Evolutionary conservation across 2,113 vertebrate genomes (phyloP).

Genomic region (Pterophyllum scalare): DNA sequence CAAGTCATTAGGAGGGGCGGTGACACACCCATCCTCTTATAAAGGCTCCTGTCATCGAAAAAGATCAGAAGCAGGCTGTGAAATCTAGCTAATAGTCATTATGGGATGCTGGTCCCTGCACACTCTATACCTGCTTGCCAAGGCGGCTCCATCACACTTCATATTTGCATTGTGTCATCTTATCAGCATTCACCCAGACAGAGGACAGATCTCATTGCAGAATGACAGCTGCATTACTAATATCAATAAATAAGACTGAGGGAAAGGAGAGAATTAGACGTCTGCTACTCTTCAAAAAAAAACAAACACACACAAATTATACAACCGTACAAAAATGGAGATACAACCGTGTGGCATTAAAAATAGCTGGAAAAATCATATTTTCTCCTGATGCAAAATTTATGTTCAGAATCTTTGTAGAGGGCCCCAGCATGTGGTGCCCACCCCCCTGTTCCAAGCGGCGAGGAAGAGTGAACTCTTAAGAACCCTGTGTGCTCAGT

Average conservation of each 20-base stretch:
- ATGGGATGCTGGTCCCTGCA: slow-evolving; percentile 61
- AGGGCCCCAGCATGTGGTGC: slow-evolving; percentile 14
- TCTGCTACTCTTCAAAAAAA: slow-evolving; percentile 3
- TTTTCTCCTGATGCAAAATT: slow-evolving; percentile 69
- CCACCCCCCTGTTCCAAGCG: slow-evolving; percentile 31
- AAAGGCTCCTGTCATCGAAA: slow-evolving; percentile 75
- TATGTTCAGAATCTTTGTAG: slow-evolving; percentile 57
- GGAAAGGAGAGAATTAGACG: slow-evolving; percentile 27
- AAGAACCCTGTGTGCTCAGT: slow-evolving; percentile 69
- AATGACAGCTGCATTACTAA: slow-evolving; percentile 70
- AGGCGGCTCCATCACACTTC: slow-evolving; percentile 60
- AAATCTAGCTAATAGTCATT: slow-evolving; percentile 84
- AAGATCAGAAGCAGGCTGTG: slow-evolving; percentile 80
- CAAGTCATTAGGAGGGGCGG: slow-evolving; percentile 54
- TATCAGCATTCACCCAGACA: slow-evolving; percentile 74
- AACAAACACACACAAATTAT: slow-evolving; percentile 33
- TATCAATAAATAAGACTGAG: slow-evolving; percentile 64
- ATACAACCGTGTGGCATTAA: slow-evolving; percentile 24
- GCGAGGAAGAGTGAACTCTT: slow-evolving; percentile 64
- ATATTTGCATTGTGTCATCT: slow-evolving; percentile 79
- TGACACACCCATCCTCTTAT: slow-evolving; percentile 63
- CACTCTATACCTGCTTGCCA: slow-evolving; percentile 72
- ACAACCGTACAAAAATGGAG: slow-evolving; percentile 8
- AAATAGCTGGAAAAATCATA: slow-evolving; percentile 53
- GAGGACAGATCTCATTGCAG: slow-evolving; percentile 57